Base-by-base conservation (phyloP, 2,888 invertebrate genomes). In the Idaea aversata region DNA sequence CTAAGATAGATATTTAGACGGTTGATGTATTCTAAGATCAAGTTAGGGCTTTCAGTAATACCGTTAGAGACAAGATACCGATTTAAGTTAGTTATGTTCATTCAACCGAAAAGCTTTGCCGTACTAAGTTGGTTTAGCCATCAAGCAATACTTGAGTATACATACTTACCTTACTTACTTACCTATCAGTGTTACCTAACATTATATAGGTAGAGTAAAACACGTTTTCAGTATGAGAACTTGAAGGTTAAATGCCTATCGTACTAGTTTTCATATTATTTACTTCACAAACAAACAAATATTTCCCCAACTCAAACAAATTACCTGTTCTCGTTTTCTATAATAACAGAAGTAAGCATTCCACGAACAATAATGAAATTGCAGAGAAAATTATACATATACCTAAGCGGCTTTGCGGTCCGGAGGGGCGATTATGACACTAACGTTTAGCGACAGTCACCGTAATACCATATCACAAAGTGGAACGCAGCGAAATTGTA, bases 401-500 rank as follows among this genome's bases (percentile, higher is more conserved):
- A 70, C 63, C 34, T 68, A 68, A 73, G 70, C 65, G 67, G 71
- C 25, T 68, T 71, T 71, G 71, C 61, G 70, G 70, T 67, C 66
- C 65, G 63, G 63, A 15, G 60, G 62, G 64, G 67, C 65, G 74
- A 70, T 75, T 74, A 75, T 73, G 67, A 68, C 70, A 70, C 68
- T 72, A 71, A 69, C 72, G 63, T 68, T 73, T 70, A 69, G 72
- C 66, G 70, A 67, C 69, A 69, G 65, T 65, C 65, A 38, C 63
- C 63, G 61, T 67, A 73, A 75, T 73, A 71, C 72, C 72, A 63
- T 73, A 78, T 79, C 81, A 74, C 74, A 75, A 13, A 77, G 74
- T 72, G 73, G 69, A 70, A 72, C 68, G 69, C 76, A 74, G 73
- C 73, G 74, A 74, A 79, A 80, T 80, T 80, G 77, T 81, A 82